phyloP scores from a whole-genome alignment of 2,797 vertebrate species.

The Sus cebifrons region DNA sequence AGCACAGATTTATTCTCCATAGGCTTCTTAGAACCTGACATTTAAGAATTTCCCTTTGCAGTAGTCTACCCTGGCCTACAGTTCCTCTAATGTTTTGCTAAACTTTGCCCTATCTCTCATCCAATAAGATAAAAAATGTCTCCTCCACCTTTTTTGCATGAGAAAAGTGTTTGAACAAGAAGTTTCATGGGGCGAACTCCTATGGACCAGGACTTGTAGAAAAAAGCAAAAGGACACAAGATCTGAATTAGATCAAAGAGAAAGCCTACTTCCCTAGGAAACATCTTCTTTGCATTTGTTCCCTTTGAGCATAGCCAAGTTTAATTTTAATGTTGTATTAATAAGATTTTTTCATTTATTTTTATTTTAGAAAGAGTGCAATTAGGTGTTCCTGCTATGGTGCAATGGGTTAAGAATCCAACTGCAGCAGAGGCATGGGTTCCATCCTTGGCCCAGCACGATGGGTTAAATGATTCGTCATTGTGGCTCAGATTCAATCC shows the following conservation, averaged over 20 bases:
- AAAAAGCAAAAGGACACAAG: conserved; percentile 37
- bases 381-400: too few species aligned
- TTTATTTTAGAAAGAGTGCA: conserved; percentile 37
- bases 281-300: conserved; percentile 15
- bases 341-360: conserved; percentile 4
- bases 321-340: conserved; percentile 50
- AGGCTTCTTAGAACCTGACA: conserved; percentile 9
- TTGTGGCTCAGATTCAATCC: too few species aligned
- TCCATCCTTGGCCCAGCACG: too few species aligned
- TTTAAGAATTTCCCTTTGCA: conserved; percentile 29
- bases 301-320: conserved; percentile 28
- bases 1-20: not conserved
- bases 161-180: not conserved
- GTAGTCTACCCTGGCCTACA: not conserved
- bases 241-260: conserved; percentile 22
- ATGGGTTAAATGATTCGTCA: too few species aligned
- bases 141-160: not conserved
- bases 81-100: not conserved
- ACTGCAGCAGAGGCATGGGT: too few species aligned
- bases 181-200: not conserved
- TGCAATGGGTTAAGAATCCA: too few species aligned
- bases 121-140: not conserved
- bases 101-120: not conserved
- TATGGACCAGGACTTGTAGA: not conserved
- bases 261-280: not conserved